These are phyloP conservation scores for Prionace glauca DNA, from an alignment of 2,797 vertebrate genomes.

Conservation along the genomic window DNA sequence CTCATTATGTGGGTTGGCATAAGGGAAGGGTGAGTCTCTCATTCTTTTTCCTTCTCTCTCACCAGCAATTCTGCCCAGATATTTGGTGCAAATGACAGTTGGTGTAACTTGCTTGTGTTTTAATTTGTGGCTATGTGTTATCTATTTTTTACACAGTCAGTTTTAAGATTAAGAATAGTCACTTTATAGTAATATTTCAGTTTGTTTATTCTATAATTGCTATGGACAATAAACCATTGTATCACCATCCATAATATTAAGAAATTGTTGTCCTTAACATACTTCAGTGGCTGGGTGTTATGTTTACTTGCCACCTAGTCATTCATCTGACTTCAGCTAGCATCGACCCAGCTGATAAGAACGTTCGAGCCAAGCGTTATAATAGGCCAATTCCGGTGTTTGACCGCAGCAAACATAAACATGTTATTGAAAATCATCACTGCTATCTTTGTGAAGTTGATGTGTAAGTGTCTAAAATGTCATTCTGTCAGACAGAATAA, in stretches of 20 bases:
- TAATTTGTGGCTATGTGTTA: background rate
- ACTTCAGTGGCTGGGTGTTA: conserved; percentile 75
- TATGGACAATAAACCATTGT: background rate
- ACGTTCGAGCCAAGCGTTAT: conserved; percentile 72
- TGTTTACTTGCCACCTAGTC: conserved; percentile 77
- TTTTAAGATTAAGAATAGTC: background rate
- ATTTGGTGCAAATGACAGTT: background rate
- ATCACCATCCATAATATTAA: background rate
- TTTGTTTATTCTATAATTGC: background rate
- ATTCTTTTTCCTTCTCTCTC: no score
- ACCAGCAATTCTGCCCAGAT: background rate
- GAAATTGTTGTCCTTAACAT: conserved; percentile 26
- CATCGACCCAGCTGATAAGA: conserved; percentile 84
- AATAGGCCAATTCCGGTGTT: conserved; percentile 72
- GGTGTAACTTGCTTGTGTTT: background rate
- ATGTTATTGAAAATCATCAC: conserved; percentile 96
- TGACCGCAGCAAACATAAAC: conserved; percentile 75
- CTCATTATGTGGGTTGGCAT: no score
- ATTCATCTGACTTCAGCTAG: conserved; percentile 83
- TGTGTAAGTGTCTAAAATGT: conserved; percentile 71
- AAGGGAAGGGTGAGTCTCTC: no score
- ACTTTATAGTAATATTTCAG: background rate
- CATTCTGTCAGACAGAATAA: background rate
- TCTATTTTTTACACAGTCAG: background rate
- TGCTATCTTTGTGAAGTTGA: conserved; percentile 93